Evolutionary conservation across 2,797 vertebrate genomes (phyloP), one percentile per base, ranked within the genome.

Genomic region (Serranus cabrilla): DNA sequence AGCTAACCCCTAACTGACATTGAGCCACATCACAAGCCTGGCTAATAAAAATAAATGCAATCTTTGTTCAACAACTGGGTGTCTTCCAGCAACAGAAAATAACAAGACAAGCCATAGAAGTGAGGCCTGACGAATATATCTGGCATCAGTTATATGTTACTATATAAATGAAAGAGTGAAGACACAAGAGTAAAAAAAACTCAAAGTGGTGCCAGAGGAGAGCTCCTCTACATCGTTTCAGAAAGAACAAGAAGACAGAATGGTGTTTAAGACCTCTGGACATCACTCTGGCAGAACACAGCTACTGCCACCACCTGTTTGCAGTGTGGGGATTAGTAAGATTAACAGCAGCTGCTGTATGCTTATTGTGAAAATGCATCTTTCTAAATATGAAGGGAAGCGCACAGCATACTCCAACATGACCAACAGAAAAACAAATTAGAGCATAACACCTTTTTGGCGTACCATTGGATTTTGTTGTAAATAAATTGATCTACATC

Each of bases 261-360:
- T 56, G 50, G 18, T 55, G 65, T 49, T 74, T 67, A 59, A 80
- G 72, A 79, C 51, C 34, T 42, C 37, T 76, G 64, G 42, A 59
- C 8, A 2, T 65, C 74, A 47, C 25, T 47, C 20, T 70, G 57
- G 39, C 56, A 65, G n/a, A 74, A 54, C 75, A 60, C 47, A 16
- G 68, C 49, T 25, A 64, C 68, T 63, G 42, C 72, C 60, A 76
- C 73, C 76, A 76, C 65, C 55, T 71, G 57, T 76, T 61, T 76
- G 68, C 78, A 63, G 31, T 47, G 31, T 23, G 21, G 49, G 67
- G 72, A 76, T 37, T 61, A 31, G n/a, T 61, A 16, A 63, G 57
- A 76, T 83, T 78, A 72, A 78, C 25, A 67, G 34, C 49, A 57
- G 74, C 77, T 63, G 54, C 31, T 49, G 18, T 64, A 27, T 2